Percentiles rank a stretch among this genome's conserved stretches.
These are phyloP conservation scores for Symphodus melops DNA, from an alignment of 2,113 vertebrate genomes.

Conservation along the genomic window DNA sequence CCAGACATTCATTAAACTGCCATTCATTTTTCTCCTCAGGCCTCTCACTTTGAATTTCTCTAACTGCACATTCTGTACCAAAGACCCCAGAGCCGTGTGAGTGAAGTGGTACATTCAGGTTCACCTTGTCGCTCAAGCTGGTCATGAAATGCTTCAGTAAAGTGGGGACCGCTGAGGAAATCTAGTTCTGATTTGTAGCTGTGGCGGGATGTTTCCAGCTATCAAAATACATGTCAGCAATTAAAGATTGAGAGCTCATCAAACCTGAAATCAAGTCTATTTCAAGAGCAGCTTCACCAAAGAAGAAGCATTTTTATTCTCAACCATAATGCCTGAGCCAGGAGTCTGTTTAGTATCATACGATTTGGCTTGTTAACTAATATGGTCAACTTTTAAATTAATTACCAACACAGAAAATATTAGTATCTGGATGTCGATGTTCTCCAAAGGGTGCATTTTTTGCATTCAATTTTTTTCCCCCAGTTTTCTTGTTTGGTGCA, in stretches of 20 bases:
- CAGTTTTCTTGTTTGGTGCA: too few species aligned
- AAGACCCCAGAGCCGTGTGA: conserved; percentile 11
- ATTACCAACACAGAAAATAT: too few species aligned
- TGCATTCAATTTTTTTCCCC: too few species aligned
- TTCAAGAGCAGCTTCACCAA: neutral
- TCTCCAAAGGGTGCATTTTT: too few species aligned
- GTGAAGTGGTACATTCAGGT: conserved; percentile 24
- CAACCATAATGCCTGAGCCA: too few species aligned
- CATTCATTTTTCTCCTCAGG: conserved; percentile 49
- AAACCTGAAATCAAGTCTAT: neutral
- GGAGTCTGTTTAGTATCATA: too few species aligned
- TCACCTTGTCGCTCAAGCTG: conserved; percentile 42
- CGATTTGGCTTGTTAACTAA: too few species aligned
- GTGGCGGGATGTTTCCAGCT: conserved; percentile 2
- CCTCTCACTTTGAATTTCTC: conserved; percentile 54
- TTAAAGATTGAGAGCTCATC: neutral
- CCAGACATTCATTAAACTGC: conserved; percentile 44
- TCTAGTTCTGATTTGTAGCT: conserved; percentile 16
- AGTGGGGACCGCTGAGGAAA: neutral
- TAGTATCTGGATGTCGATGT: too few species aligned
- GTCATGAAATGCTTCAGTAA: conserved; percentile 24
- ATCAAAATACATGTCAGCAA: neutral
- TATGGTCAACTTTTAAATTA: too few species aligned
- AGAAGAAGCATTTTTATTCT: neutral
- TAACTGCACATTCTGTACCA: conserved; percentile 45